Evolutionary conservation across 2,888 invertebrate genomes (phyloP), one percentile per base, ranked within the genome.

Genomic region (Sclerodermus sp.): DNA sequence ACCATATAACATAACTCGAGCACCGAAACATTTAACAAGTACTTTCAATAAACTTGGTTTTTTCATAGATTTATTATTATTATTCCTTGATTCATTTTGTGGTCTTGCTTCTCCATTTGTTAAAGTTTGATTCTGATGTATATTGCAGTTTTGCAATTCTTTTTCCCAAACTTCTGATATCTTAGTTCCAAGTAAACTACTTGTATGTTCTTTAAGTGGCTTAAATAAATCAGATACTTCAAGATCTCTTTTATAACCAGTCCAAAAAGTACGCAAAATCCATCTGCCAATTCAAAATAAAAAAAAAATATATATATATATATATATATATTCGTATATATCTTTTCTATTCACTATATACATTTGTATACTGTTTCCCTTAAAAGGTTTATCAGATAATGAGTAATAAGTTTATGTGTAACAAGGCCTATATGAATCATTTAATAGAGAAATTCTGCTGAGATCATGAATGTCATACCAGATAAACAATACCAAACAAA

Each of bases 161-260:
- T 74, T 69, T 14, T 84, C 81, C 89, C 88, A 89, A 47, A 81
- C 81, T 54, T 76, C 79, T 67, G 84, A 83, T 57, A 89, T 76
- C 53, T 82, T 82, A 66, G 87, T 83, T 16, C 89, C 89, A 68
- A 89, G 74, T 40, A 78, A 53, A 71, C 83, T 82, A 1, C 89
- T 89, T 51, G 83, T 83, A 74, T 90, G 90, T 64, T 87, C 87
- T 15, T 83, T 82, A 15, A 89, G 74, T 4, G 88, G 86, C 57
- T 84, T 83, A 60, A 84, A 85, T 2, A 90, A 78, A 74, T 90
- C 90, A 9, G 80, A 73, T 43, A 86, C 82, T 68, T 85, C 84
- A 43, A 90, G 81, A 62, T 89, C 88, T 38, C 84, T 81, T 53
- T 80, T 84, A 65, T 84, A 85, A 14, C 90, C 90, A 53, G 84